Evolutionary conservation across 2,113 vertebrate genomes (phyloP), one percentile per base, ranked within the genome.

Genomic region (Entomyzon cyanotis): DNA sequence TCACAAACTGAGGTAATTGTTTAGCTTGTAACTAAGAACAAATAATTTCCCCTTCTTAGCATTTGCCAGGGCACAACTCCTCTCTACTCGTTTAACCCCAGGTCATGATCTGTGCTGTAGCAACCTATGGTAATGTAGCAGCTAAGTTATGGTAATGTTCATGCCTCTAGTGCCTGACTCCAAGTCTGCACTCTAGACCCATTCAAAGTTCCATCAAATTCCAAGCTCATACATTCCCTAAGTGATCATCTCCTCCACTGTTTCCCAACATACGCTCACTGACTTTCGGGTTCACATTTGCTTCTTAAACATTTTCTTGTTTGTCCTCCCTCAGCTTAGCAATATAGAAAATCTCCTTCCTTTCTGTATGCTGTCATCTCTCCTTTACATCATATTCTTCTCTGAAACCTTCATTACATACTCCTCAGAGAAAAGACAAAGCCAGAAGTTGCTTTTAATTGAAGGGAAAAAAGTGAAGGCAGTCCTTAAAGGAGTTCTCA

Each of bases 361-460:
- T 53, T 87, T 78, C 33, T 68, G 30, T 19, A 5, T 44, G 41
- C n/a, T 78, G n/a, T 24, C 37, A 20, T 55, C 30, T 79, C 69
- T 75, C 65, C 25, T 65, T 89, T 69, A 71, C 37, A 47, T 49
- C 27, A 41, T 15, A 41, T 39, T 91, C 49, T 78, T 69, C 44
- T 79, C 65, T 75, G 52, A 70, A 87, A 67, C 24, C 41, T 86
- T 55, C 55, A 59, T 23, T n/a, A 37, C 8, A 15, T 28, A n/a
- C 53, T 87, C 12, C 31, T 74, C 50, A 70, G 59, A 87, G 31
- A 62, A 95, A 91, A 67, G 64, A 77, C 39, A 86, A 84, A 90
- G 52, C 5, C 69, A 62, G 5, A 16, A 49, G 35, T 1, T 91
- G 60, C 55, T 90, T 88, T 86, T 77, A 88, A 84, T 20, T 74